A percentile compares a stretch with the other conserved stretches of the same genome.
phyloP scores from a whole-genome alignment of 2,797 vertebrate genomes.

The Spheniscus humboldti region DNA sequence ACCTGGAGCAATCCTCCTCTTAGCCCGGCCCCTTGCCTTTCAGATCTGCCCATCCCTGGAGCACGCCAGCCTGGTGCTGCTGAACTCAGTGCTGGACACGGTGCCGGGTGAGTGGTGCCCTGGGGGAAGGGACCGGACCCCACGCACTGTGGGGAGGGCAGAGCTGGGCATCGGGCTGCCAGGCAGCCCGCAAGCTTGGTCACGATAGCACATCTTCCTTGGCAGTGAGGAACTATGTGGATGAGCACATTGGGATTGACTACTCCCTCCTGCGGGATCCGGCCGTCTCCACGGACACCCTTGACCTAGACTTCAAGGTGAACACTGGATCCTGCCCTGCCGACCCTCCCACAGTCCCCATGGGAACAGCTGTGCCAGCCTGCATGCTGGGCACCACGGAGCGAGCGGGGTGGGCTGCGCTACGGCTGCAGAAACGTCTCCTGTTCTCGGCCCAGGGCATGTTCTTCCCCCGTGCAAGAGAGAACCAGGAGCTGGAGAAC shows the following conservation, averaged over 20 bases:
- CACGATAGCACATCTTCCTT: neutral
- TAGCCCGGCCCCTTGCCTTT: neutral
- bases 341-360: neutral
- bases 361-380: neutral
- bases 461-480: conserved; percentile 82
- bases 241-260: conserved; percentile 87
- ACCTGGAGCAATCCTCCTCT: neutral
- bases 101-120: conserved; percentile 81
- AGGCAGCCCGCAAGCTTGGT: neutral
- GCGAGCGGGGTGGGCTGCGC: neutral
- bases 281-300: conserved; percentile 72
- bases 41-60: conserved; percentile 92
- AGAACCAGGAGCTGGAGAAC: conserved; percentile 78
- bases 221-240: conserved; percentile 82
- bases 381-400: rapidly evolving
- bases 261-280: conserved; percentile 90
- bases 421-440: neutral
- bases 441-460: conserved; percentile 73
- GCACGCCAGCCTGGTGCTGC: conserved; percentile 82
- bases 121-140: neutral
- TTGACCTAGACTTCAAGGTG: conserved; percentile 93
- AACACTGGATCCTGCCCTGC: neutral
- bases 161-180: neutral
- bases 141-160: neutral
- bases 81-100: conserved; percentile 87